These are phyloP conservation scores for Ictalurus furcatus DNA, from an alignment of 2,113 vertebrate genomes.

Conservation along the genomic window DNA sequence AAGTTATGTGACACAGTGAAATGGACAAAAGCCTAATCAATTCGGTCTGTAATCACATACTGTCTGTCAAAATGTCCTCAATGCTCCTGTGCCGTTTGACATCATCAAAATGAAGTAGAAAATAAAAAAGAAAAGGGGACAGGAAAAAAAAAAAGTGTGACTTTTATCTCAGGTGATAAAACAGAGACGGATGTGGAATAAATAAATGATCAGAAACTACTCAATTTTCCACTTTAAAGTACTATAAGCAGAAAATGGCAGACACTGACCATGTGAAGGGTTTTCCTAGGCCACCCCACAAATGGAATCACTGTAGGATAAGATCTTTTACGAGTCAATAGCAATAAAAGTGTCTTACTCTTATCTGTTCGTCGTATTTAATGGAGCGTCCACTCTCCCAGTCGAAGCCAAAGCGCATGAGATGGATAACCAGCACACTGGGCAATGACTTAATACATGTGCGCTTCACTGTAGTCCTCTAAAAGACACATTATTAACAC, in stretches of 20 bases:
- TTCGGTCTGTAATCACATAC: not conserved
- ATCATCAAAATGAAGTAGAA: not conserved
- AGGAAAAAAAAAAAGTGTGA: no score
- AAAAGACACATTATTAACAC: conserved; percentile 47
- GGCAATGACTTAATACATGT: conserved; percentile 96
- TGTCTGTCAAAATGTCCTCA: not conserved
- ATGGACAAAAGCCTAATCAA: not conserved
- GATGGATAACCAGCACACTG: conserved; percentile 92
- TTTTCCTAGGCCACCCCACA: not conserved
- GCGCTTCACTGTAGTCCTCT: conserved; percentile 97
- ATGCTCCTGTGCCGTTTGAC: not conserved
- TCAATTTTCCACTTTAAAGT: not conserved
- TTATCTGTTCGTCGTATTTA: conserved; percentile 98
- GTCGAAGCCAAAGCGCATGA: conserved; percentile 98
- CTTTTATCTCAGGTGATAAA: not conserved
- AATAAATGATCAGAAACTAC: not conserved
- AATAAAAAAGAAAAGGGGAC: no score
- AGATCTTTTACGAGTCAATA: no score
- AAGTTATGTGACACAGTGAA: not conserved
- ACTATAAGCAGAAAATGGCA: not conserved
- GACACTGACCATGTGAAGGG: not conserved
- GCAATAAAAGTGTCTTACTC: conserved; percentile 72
- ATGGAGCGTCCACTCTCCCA: conserved; percentile 99
- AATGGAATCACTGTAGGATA: not conserved
- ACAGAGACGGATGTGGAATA: not conserved